Base-by-base conservation (phyloP, 2,797 vertebrate genomes). In the Acipenser oxyrinchus region DNA sequence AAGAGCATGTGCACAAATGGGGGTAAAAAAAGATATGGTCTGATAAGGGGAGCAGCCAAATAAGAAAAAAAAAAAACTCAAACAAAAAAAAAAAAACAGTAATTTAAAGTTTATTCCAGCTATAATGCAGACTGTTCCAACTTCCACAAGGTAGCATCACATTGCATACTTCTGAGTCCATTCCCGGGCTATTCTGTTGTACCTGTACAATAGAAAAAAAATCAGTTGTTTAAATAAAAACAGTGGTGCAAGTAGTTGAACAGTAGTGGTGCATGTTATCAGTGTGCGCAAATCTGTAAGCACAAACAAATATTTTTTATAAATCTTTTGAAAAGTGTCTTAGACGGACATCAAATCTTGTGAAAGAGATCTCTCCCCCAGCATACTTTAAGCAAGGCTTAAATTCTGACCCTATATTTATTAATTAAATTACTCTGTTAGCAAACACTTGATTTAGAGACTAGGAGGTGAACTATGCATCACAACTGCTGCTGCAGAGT, bases 121-220 rank as follows among this genome's bases (percentile, higher is more conserved):
- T 91, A 91, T 90, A 90, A 92, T 90, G 89, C 87, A 92, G 84
- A 88, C 89, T 89, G 89, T 87, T 90, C 86, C 82, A 86, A 87
- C 78, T 82, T 87, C 81, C 53, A 66, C 64, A 86, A 82, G 82
- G 87, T 83, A 87, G 81, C 86, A 90, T 98, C 95, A 99, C 95
- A 97, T 97, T 89, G 95, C 95, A 80, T 97, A 99, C 88, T 99
- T 99, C 88, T 96, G 94, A 89, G 95, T 98, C 95, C 95, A 99
- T 91, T 99, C 95, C 88, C 93, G 94, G 90, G 96, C 96, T 88
- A 94, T 96, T 95, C 92, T 97, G 93, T 95, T 97, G 93, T 98
- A 99, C 91, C 95, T 98, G 86, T 62, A 76, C 78, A 73, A 79
- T 60, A 75, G 66, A 71, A 72, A 67, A 67, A 71, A 72, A 67